phyloP scores from a whole-genome alignment of 53 echinoderm and acorn worm genomes.

The Patiria pectinifera region DNA sequence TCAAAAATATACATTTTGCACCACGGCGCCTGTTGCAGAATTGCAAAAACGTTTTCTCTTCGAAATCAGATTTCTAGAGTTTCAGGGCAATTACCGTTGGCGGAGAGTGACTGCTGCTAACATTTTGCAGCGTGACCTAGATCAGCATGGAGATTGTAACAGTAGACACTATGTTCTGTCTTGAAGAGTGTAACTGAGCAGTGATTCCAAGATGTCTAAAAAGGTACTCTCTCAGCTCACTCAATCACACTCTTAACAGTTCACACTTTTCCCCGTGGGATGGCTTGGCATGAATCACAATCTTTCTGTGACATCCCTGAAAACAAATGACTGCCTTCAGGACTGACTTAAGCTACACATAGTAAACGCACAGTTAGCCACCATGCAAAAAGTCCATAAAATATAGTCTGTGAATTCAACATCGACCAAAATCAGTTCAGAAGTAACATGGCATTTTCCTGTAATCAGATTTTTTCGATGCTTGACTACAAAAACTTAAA shows the following conservation, averaged over 20 bases:
- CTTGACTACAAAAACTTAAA: no score
- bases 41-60: neutral
- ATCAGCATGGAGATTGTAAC: slow-evolving; percentile 12
- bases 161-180: neutral
- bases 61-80: neutral
- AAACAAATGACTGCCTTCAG: neutral
- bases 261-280: neutral
- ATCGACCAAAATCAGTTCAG: no score
- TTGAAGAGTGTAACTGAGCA: slow-evolving; percentile 6
- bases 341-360: neutral
- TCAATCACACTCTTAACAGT: neutral
- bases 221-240: neutral
- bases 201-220: slow-evolving; percentile 31
- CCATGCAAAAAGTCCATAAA: no score
- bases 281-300: slow-evolving; percentile 7
- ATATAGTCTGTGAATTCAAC: no score
- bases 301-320: neutral
- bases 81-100: neutral
- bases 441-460: no score
- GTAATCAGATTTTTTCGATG: no score
- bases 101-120: neutral
- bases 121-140: neutral
- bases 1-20: no score
- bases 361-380: no score
- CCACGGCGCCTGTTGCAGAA: neutral